Conservation (phyloP, 2,888 invertebrate genomes). For the Andrena praecox region DNA sequence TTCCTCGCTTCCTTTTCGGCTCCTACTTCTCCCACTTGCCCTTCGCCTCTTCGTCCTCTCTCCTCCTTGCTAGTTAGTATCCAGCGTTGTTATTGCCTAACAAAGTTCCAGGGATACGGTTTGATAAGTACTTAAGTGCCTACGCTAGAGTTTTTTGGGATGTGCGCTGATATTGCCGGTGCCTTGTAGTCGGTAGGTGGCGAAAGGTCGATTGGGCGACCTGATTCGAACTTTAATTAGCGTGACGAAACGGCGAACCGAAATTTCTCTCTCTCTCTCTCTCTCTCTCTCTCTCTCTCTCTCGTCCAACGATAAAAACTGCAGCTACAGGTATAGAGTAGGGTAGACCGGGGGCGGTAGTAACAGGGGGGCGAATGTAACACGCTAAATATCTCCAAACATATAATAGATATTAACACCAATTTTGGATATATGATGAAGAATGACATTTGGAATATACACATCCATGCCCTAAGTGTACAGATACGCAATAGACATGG, state of each 20-base stretch:
- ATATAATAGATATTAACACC: too few relatives aligned
- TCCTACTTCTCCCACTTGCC: background rate
- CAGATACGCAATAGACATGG: too few relatives aligned
- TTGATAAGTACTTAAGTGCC: constrained; percentile 66
- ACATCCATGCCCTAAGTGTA: too few relatives aligned
- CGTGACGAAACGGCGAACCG: constrained; percentile 13
- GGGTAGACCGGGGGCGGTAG: too few relatives aligned
- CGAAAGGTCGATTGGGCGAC: constrained; percentile 44
- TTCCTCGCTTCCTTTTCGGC: constrained; percentile 6
- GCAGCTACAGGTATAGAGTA: too few relatives aligned
- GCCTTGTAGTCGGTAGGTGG: constrained; percentile 41
- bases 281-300: too few relatives aligned
- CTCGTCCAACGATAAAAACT: too few relatives aligned
- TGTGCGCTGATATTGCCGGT: constrained; percentile 57
- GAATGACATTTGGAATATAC: too few relatives aligned
- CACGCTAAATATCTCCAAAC: too few relatives aligned
- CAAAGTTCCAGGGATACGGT: constrained; percentile 59
- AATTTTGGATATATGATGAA: too few relatives aligned
- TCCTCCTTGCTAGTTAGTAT: constrained; percentile 11
- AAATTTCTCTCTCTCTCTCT: background rate
- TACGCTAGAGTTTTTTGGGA: constrained; percentile 20
- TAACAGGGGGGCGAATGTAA: too few relatives aligned
- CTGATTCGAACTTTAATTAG: constrained; percentile 22
- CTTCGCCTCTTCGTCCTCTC: background rate
- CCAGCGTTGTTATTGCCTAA: constrained; percentile 66